phyloP scores from a whole-genome alignment of 2,888 invertebrate species.

The Tenthredo livida region DNA sequence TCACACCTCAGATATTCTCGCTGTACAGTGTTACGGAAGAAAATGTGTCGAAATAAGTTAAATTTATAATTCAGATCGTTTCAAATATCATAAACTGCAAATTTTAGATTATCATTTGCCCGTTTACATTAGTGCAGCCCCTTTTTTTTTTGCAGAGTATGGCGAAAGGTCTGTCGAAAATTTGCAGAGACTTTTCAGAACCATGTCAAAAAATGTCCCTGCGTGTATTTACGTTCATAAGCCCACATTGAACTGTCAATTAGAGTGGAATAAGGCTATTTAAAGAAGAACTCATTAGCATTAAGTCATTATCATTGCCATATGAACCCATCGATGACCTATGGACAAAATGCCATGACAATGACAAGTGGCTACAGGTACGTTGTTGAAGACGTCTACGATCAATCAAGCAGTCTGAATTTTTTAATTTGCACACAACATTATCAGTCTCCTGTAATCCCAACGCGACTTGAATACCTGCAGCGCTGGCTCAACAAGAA shows the following conservation, averaged over 20 bases:
- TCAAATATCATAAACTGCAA: not conserved
- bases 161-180: too few species aligned
- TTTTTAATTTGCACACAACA: not conserved
- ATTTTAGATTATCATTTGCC: not conserved
- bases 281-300: too few species aligned
- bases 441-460: not conserved
- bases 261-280: too few species aligned
- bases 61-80: not conserved
- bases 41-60: not conserved
- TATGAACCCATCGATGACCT: not conserved
- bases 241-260: too few species aligned
- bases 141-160: too few species aligned
- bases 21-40: not conserved
- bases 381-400: too few species aligned
- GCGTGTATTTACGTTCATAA: too few species aligned
- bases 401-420: not conserved
- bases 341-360: not conserved
- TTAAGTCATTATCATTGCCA: too few species aligned
- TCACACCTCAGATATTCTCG: not conserved
- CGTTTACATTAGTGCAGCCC: not conserved
- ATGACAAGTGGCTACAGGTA: not conserved
- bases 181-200: not conserved
- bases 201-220: not conserved
- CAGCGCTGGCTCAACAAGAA: conserved; percentile 9
- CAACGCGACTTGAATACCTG: not conserved